Evolutionary conservation across 2,113 vertebrate species (phyloP), one percentile per base, ranked within the genome.

Genomic region (Chloropsis cyanopogon): DNA sequence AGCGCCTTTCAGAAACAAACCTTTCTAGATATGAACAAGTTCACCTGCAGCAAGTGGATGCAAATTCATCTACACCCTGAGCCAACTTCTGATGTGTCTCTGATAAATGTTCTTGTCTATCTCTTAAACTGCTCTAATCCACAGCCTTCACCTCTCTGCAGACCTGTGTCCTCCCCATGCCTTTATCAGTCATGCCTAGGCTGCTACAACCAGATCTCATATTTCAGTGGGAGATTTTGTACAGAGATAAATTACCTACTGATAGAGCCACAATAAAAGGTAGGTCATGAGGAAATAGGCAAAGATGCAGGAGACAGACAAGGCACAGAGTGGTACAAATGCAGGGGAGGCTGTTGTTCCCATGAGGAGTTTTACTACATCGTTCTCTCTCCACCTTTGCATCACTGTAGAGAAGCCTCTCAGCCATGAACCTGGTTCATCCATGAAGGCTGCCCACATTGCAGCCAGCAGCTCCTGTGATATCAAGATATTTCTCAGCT

Each of bases 81-180:
- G 31, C 15, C n/a, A 63, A 11, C 35, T 33, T 80, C 72, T 81
- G 18, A 59, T 54, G 20, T 54, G 42, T 9, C 12, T 66, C 41
- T 75, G 47, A 47, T 2, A 1, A 0, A 0, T 11, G 11, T 26
- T 86, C 37, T 57, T 47, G 28, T 42, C 54, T 35, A 33, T 26
- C 33, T 86, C 60, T 75, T 31, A 44, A 26, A 15, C 16, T 39
- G 8, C 35, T 71, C 8, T 46, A 47, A 59, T 81, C 44, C 69
- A 22, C 8, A 88, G 17, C 7, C 16, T 50, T 78, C 47, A 63
- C 5, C 4, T 31, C 39, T 47, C 52, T 75, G 56, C 64, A 78
- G 59, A 47, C 26, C 19, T 82, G 44, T 85, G n/a, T 69, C 42
- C 20, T 73, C 31, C n/a, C 16, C 17, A 6, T 0, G 1, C 19